Conservation (phyloP, 1,140 invertebrate genomes). For the Dryas iulia region DNA sequence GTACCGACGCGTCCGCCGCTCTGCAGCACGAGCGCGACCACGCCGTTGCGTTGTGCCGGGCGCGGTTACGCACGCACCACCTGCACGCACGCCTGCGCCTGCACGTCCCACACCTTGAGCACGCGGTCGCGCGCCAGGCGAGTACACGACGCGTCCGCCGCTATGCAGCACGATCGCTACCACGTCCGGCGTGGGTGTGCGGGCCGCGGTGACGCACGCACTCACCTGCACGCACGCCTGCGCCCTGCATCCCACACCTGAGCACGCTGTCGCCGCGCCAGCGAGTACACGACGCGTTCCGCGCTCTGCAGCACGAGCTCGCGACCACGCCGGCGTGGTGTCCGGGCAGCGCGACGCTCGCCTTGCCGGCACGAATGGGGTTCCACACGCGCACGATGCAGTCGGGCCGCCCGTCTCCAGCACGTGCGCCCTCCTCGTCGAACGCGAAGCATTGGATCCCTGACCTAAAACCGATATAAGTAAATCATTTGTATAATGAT, state of each 20-base stretch:
- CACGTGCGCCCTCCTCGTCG: conserved; percentile 80
- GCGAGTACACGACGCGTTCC: conserved; percentile 79
- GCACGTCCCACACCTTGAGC: conserved; percentile 87
- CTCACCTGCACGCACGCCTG: conserved; percentile 81
- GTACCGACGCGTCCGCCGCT: conserved; percentile 63
- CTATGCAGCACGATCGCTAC: conserved; percentile 83
- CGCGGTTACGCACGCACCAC: no score
- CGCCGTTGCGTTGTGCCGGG: no score
- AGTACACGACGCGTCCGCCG: conserved; percentile 75
- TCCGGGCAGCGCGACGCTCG: conserved; percentile 83
- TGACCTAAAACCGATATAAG: no score
- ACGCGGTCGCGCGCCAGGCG: conserved; percentile 84
- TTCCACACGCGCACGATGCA: conserved; percentile 88
- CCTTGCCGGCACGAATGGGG: conserved; percentile 85
- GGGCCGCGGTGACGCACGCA: no score
- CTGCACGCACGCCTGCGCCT: conserved; percentile 81
- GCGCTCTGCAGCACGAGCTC: conserved; percentile 82
- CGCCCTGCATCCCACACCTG: conserved; percentile 85
- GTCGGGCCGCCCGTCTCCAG: conserved; percentile 87
- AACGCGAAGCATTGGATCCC: conserved; percentile 82
- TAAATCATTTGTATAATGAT: no score
- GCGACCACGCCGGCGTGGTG: conserved; percentile 85
- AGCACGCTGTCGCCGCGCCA: conserved; percentile 85
- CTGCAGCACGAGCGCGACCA: conserved; percentile 84
- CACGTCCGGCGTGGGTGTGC: no score